Base-by-base conservation (phyloP, 2,797 vertebrate species). In the Karalla daura region DNA sequence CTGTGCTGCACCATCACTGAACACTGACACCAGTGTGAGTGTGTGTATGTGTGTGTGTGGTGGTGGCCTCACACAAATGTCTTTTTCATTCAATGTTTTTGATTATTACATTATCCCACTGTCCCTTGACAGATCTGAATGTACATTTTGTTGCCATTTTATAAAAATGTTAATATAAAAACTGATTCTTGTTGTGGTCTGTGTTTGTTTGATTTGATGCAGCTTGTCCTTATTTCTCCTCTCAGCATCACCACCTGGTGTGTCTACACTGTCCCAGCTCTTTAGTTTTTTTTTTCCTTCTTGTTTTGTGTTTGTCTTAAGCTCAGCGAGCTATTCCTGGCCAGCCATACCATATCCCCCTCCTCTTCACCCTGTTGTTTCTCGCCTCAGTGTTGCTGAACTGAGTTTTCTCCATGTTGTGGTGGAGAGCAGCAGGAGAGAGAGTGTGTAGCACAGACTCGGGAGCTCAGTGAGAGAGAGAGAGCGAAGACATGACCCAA, bases 401-500 rank as follows among this genome's bases (percentile, higher is more conserved):
- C 60, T 55, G 71, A 81, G 68, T 61, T 76, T 78, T 74, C 76
- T 74, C 51, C 41, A 47, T 13, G 55, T 47, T 46, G 60, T 52
- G 50, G 58, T 51, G 40, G 70, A 54, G 61, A 44, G 60, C 41
- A 28, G 18, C 43, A 36, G 53, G 20, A 64, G 60, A 64, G 24
- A 44, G 37, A 63, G 40, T 52, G 36, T 60, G 56, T 21, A 49
- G 32, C 44, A 30, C 11, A 33, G 63, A 67, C 78, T 46, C n/a
- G 18, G 65, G 73, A 62, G 80, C 72, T 66, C 61, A 74, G 7
- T 0, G 13, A 55, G 59, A 76, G 56, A 74, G 7, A 1, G 13
- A 55, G 59, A 76, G 56, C 59, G 59, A 79, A 78, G 68, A 79
- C 62, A 5, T 89, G 86, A 89, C 90, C 91, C 76, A 89, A 86